Conservation (phyloP, 2,888 invertebrate species). For the Hemithea aestivaria region DNA sequence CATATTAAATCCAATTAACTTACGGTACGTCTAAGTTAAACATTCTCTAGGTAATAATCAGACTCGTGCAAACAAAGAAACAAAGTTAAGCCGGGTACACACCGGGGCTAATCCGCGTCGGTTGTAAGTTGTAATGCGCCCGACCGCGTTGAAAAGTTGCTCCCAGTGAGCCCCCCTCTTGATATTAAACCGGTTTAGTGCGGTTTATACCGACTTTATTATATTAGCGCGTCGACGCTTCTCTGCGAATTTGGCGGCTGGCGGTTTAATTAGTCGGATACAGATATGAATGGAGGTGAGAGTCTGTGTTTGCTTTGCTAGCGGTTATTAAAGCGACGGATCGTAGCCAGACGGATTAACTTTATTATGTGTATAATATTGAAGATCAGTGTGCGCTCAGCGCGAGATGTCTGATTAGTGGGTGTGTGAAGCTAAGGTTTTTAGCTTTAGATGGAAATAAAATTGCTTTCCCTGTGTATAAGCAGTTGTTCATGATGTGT, state of each 20-base stretch:
- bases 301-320: slow-evolving; percentile 27
- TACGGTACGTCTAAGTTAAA: no score
- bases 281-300: slow-evolving; percentile 46
- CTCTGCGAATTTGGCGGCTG: slow-evolving; percentile 21
- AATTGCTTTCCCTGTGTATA: no score
- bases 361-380: slow-evolving; percentile 10
- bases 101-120: slow-evolving; percentile 53
- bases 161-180: slow-evolving; percentile 46
- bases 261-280: slow-evolving; percentile 28
- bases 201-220: slow-evolving; percentile 72
- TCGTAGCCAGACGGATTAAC: slow-evolving; percentile 28
- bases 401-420: no score
- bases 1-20: no score
- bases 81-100: slow-evolving; percentile 57
- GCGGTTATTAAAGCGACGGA: slow-evolving; percentile 28
- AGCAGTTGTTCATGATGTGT: no score
- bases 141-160: slow-evolving; percentile 61
- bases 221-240: slow-evolving; percentile 69
- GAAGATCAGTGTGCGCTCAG: slow-evolving; percentile 1
- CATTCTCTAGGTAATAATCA: slow-evolving; percentile 28
- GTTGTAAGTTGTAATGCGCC: slow-evolving; percentile 63
- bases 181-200: slow-evolving; percentile 72
- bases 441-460: no score
- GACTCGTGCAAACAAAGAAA: slow-evolving; percentile 46
- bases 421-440: background rate